phyloP scores from a whole-genome alignment of 2,113 vertebrate species.

The Xiphophorus couchianus region DNA sequence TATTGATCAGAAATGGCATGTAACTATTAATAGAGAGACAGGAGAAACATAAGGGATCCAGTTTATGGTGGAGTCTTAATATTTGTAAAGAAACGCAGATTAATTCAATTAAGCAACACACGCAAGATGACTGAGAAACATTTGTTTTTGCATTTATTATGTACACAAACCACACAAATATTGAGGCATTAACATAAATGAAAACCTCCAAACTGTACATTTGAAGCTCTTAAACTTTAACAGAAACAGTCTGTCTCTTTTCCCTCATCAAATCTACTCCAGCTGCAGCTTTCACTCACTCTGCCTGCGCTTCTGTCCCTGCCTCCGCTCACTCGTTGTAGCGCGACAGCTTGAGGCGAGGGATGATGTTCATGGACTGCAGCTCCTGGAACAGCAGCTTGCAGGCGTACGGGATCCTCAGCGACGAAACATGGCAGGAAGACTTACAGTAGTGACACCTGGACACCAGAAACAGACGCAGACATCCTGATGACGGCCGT shows the following conservation, averaged over 20 bases:
- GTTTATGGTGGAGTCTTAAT: neutral
- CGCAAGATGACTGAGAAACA: slow-evolving; percentile 22
- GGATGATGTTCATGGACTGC: slow-evolving; percentile 99
- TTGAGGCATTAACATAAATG: slow-evolving; percentile 33
- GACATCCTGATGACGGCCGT: no score
- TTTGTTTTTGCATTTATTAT: slow-evolving; percentile 64
- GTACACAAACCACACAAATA: slow-evolving; percentile 59
- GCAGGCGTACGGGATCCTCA: slow-evolving; percentile 96
- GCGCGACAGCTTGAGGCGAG: slow-evolving; percentile 91
- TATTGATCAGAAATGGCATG: neutral
- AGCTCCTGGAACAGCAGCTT: slow-evolving; percentile 98
- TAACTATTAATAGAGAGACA: neutral
- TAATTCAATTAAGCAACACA: slow-evolving; percentile 30
- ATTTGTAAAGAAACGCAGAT: slow-evolving; percentile 3
- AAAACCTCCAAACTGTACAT: slow-evolving; percentile 7
- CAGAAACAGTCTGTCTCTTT: slow-evolving; percentile 7
- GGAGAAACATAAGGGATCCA: neutral
- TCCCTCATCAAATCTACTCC: slow-evolving; percentile 1
- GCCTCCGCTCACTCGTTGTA: slow-evolving; percentile 88
- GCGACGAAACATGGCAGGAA: slow-evolving; percentile 93
- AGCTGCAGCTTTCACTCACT: slow-evolving; percentile 38
- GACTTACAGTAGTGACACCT: slow-evolving; percentile 99
- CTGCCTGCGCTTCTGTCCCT: slow-evolving; percentile 6
- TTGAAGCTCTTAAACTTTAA: slow-evolving; percentile 11
- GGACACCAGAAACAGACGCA: slow-evolving; percentile 21